Evolutionary conservation across 2,888 invertebrate genomes (phyloP).

Genomic region (Drosophila basisetae): DNA sequence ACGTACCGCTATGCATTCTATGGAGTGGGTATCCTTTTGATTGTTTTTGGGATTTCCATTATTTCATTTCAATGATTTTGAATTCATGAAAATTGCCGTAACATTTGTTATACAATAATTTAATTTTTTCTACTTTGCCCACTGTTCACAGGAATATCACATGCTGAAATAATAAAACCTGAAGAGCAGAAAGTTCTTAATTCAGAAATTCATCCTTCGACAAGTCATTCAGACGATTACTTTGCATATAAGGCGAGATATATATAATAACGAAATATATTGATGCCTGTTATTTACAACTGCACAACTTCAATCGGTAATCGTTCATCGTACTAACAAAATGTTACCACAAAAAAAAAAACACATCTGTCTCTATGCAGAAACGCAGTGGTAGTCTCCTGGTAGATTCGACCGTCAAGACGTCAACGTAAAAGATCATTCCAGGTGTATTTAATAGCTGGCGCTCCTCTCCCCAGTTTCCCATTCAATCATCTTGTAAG

Average conservation of each 20-base stretch:
- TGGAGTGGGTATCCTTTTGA: conserved; percentile 72
- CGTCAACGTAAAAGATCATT: not conserved
- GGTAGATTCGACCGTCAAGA: not conserved
- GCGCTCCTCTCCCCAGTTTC: not conserved
- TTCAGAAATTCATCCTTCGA: not conserved
- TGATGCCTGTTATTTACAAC: not conserved
- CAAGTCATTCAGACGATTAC: not conserved
- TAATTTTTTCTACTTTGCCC: conserved; percentile 50
- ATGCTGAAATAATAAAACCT: not conserved
- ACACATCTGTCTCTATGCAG: not conserved
- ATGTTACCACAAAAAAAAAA: not conserved
- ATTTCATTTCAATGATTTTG: conserved; percentile 84
- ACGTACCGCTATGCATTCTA: conserved; percentile 1
- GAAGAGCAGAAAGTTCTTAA: not conserved
- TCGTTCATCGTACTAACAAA: not conserved
- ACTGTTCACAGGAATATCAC: conserved; percentile 6
- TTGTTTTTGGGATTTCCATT: conserved; percentile 84
- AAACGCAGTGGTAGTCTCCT: not conserved
- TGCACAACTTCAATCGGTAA: not conserved
- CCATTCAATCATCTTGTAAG: not conserved
- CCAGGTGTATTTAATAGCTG: not conserved
- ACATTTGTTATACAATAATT: conserved; percentile 82
- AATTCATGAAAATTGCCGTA: conserved; percentile 83
- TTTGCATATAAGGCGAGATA: not conserved
- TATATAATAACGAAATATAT: not conserved